Conservation (phyloP, 2,113 vertebrate species). For the Ivindomyrus marchei region DNA sequence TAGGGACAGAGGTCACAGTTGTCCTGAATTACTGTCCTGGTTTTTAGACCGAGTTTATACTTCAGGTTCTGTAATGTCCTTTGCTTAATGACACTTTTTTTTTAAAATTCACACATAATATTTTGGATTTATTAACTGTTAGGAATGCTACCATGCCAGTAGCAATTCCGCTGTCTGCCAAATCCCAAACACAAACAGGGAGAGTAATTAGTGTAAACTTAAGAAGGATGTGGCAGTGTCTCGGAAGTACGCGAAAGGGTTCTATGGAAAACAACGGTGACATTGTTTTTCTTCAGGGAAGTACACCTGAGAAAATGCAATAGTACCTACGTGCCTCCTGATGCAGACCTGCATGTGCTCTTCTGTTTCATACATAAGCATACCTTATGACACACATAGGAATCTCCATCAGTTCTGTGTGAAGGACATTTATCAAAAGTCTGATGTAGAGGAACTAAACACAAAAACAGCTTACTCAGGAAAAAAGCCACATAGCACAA, state of each 20-base stretch:
- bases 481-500: background rate
- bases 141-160: slow-evolving; percentile 84
- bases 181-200: slow-evolving; percentile 64
- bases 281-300: slow-evolving; percentile 28
- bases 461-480: background rate
- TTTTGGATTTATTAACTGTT: slow-evolving; percentile 96
- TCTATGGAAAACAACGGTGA: slow-evolving; percentile 34
- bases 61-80: slow-evolving; percentile 73
- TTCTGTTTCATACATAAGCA: background rate
- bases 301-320: background rate
- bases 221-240: slow-evolving; percentile 37
- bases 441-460: too few species aligned
- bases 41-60: slow-evolving; percentile 75
- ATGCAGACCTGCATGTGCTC: background rate
- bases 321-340: slow-evolving; percentile 7
- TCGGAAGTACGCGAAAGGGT: slow-evolving; percentile 26
- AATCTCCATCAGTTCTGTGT: background rate
- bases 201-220: slow-evolving; percentile 62
- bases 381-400: background rate
- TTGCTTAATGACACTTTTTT: slow-evolving; percentile 84
- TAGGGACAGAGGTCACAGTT: slow-evolving; percentile 93
- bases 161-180: slow-evolving; percentile 67
- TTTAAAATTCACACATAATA: slow-evolving; percentile 94
- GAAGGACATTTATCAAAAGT: background rate
- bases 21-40: slow-evolving; percentile 81